Base-by-base conservation (phyloP, 2,113 vertebrate species). In the Laterallus jamaicensis region DNA sequence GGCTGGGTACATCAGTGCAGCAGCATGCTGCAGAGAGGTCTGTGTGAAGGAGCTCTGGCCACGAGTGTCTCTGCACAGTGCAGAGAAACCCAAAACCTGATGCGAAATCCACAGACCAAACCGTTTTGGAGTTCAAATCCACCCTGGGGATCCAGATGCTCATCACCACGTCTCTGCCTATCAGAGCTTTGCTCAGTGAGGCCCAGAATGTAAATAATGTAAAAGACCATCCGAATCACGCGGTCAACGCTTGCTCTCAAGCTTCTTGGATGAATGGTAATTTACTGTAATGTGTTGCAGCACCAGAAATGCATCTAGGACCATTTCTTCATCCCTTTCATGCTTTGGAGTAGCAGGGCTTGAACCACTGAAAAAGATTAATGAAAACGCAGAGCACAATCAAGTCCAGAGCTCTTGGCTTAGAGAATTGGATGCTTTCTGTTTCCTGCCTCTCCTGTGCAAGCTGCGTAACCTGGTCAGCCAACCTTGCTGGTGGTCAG, bases 401-500 rank as follows among this genome's bases (percentile, higher is more conserved):
- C 56, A 66, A 29, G 6, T 26, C 14, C 39, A 88, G n/a, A 40
- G 21, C 9, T 80, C 32, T 35, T 37, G 40, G 29, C 21, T 58
- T 69, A 73, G 29, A 68, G 67, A 79, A 93, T 39, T 21, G 13
- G 35, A 55, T 12, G 10, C 10, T 67, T 54, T 35, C 11, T 52
- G 12, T 39, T 78, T 71, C 54, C 39, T 85, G 66, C 52, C 54
- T 76, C 26, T 71, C 32, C 49, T 21, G 10, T 20, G 32, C 39
- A 84, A 82, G n/a, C 37, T 55, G 32, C 14, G 4, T 15, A 54
- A 35, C 19, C 56, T 81, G 44, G 15, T 64, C 49, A 66, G 28
- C 47, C 7, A 0, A 0, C 56, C 28, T 85, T 3, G 4, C 28
- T 59, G 49, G 44, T 0, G 3, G 4, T 28, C 69, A 78, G 28